Evolutionary conservation across 1,140 invertebrate genomes (phyloP), one percentile per base, ranked within the genome.

Genomic region (Pantala flavescens): DNA sequence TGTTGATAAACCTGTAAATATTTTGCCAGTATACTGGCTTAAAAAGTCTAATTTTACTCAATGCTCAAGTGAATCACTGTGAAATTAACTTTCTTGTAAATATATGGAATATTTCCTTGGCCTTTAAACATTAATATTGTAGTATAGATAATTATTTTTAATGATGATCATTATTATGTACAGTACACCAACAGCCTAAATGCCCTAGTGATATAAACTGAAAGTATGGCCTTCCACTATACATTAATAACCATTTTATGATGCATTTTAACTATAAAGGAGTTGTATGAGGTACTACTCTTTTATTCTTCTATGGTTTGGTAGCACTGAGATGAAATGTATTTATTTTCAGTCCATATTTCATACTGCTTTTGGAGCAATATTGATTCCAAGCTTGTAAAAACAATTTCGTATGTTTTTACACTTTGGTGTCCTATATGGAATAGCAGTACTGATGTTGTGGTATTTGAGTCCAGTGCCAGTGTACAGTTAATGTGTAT

Each of bases 311-410:
- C 49, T 63, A 63, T 63, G 49, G 49, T 63, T 3, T 63, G 49
- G 49, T 63, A 63, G 49, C 49, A 63, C 49, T 63, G 49, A 63
- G n/a, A 63, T 63, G 49, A 63, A 63, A 63, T 21, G 28, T 63
- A 63, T 63, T 63, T 63, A 63, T 63, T 63, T 63, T 63, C 49
- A 63, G 49, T 63, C 49, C 49, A 63, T 63, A 63, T 63, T 63
- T 63, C 49, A 63, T 63, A 63, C 49, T 21, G n/a, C n/a, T 63
- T 63, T 63, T 16, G 49, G 49, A 63, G 49, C 49, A 63, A 63
- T 19, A 63, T 63, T 63, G 49, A 63, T 63, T 3, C 49, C 49
- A 63, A 63, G 5, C 12, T 7, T 21, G 49, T 63, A 14, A 63
- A 63, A 63, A 63, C 12, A 3, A 19, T 63, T 63, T 63, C 12